Base-by-base conservation (phyloP, 2,888 invertebrate species). In the Lepidochrysops patricia region DNA sequence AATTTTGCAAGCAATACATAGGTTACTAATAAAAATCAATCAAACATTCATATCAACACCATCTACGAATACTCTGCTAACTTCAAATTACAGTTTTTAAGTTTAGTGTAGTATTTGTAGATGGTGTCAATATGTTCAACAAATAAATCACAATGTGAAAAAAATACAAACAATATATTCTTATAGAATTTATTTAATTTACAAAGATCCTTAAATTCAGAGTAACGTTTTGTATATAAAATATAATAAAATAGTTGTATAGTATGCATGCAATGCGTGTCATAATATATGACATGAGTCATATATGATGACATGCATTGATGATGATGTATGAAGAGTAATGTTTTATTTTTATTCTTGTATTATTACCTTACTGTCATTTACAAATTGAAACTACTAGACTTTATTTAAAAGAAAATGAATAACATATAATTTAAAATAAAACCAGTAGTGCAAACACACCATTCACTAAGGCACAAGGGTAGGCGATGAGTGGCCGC, bases 391-490 rank as follows among this genome's bases (percentile, higher is more conserved):
- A 19, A 43, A 43, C 19, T 43, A 43, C 19, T 23, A 19, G 43
- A 19, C 43, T 43, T 15, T 43, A 43, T 43, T 7, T 1, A 43
- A 43, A 43, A 32, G 15, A 15, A 15, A 37, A 6, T 52, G 13
- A 13, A 52, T 27, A 12, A n/a, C 52, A 58, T 57, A 15, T 26
- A 23, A 32, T 49, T 92, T 90, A 98, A 89, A 98, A 98, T 63
- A 98, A 91, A 57, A 98, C 96, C 70, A 98, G 91, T 60, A 98
- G 90, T 49, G 97, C 97, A 89, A 98, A 98, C 1, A 98, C 96
- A 57, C 96, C 97, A 85, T 97, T 97, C 27, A 98, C 94, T 64
- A 98, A 90, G 62, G 95, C 94, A 89, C 98, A 98, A 0, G 98
- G 98, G 82, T 98, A 98, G 35, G 97, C 97, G 69, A 97, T 94